Conservation (phyloP, 2,113 vertebrate genomes). For the Neoarius graeffei region DNA sequence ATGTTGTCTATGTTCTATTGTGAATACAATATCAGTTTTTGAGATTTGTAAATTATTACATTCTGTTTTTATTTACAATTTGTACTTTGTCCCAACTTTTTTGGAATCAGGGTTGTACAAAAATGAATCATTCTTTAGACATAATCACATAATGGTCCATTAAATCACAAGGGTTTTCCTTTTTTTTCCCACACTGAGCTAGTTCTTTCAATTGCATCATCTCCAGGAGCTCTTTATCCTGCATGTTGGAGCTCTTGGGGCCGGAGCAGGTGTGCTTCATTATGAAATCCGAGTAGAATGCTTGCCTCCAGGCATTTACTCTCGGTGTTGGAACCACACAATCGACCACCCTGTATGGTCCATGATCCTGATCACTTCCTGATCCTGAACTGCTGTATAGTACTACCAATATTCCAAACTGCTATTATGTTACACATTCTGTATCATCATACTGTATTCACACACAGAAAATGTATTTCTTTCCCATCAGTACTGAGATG, state of each 20-base stretch:
- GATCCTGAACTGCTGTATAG: neutral
- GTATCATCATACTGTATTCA: too few relatives aligned
- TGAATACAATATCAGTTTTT: too few relatives aligned
- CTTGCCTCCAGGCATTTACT: neutral
- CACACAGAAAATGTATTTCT: neutral
- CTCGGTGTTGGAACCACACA: neutral
- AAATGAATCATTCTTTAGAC: too few relatives aligned
- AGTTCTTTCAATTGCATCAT: neutral
- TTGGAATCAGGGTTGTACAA: too few relatives aligned
- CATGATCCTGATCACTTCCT: constrained; percentile 6
- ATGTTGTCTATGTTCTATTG: too few relatives aligned
- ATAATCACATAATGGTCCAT: too few relatives aligned
- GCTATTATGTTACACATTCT: neutral
- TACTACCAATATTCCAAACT: neutral
- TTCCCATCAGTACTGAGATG: neutral
- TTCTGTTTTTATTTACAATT: too few relatives aligned
- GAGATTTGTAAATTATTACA: too few relatives aligned
- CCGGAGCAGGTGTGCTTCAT: constrained; percentile 1
- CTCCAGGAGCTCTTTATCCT: neutral
- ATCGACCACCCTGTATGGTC: neutral
- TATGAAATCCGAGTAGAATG: neutral
- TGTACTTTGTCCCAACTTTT: too few relatives aligned
- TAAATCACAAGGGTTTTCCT: too few relatives aligned
- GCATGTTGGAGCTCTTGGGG: neutral
- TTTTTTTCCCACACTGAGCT: neutral